phyloP scores from a whole-genome alignment of 2,797 vertebrate species.

The Buphagus erythrorhynchus region DNA sequence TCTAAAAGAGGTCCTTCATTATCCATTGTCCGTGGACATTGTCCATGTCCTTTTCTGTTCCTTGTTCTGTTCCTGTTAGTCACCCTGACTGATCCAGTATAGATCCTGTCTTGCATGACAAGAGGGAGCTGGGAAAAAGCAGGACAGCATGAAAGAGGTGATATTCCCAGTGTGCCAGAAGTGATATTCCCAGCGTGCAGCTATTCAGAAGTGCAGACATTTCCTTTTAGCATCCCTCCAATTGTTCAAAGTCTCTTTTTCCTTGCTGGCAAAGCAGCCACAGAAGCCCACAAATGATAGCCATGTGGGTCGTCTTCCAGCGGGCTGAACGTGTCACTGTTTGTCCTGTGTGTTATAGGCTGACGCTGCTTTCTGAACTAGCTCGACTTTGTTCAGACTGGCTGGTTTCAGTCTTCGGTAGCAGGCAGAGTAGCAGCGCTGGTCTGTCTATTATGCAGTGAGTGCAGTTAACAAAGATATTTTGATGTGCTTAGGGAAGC shows the following conservation, averaged over 20 bases:
- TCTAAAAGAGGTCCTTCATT: background rate
- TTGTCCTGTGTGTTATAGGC: background rate
- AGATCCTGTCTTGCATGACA: background rate
- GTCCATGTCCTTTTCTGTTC: background rate
- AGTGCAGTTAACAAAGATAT: background rate
- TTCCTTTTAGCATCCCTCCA: conserved; percentile 23
- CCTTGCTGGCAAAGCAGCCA: background rate
- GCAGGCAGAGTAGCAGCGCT: background rate
- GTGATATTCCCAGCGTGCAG: background rate
- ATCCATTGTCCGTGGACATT: background rate
- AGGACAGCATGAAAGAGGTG: background rate
- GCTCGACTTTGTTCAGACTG: background rate
- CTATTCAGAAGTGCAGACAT: conserved; percentile 1
- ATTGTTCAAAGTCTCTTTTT: background rate
- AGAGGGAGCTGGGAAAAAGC: background rate
- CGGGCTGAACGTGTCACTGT: background rate
- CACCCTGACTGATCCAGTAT: background rate
- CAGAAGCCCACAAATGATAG: background rate
- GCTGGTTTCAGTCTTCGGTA: background rate
- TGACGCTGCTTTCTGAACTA: background rate
- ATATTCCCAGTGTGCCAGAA: background rate
- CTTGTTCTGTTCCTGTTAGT: background rate
- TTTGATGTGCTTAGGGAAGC: background rate
- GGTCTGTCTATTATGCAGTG: background rate
- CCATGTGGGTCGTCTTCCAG: background rate